Evolutionary conservation across 2,797 vertebrate species (phyloP), one percentile per base, ranked within the genome.

Genomic region (Sebastes itinus): DNA sequence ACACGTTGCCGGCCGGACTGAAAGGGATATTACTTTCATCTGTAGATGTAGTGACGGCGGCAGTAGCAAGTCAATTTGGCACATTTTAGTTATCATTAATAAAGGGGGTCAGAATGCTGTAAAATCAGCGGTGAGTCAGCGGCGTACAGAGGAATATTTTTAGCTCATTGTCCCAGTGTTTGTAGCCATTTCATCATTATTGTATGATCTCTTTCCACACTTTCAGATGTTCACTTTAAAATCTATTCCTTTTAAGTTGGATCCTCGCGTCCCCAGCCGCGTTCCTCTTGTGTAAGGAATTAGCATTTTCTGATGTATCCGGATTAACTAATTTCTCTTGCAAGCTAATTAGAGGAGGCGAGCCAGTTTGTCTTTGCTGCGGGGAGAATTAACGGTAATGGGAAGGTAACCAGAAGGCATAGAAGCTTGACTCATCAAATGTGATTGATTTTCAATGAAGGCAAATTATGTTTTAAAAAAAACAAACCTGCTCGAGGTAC

Each of bases 371-470:
- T 90, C 75, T 81, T 64, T 80, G 82, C 90, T 87, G 72, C 81
- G 49, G 75, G 81, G 63, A 72, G 69, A 90, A 88, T 87, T 55
- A 82, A 81, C 81, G 23, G 64, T 74, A 77, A 83, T 76, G 60
- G 33, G 69, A 46, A 85, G 66, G 74, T 82, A 82, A 84, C 81
- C 66, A 81, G 56, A 72, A 88, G 81, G 76, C 79, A 77, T 7
- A 56, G 75, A 85, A 42, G 68, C 77, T 83, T 64, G 60, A 86
- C 73, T 86, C 80, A 66, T 87, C 62, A 84, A 84, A 87, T 77
- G 78, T 74, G 64, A 89, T 79, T 84, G 86, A 92, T 92, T 88
- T 88, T 87, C 66, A 87, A 75, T 75, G 74, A 86, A 64, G 35
- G 9, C 18, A 73, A 87, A 84, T 87, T 84, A 77, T 87, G 81